Evolutionary conservation across 2,888 invertebrate genomes (phyloP).

Genomic region (Mimas tiliae): DNA sequence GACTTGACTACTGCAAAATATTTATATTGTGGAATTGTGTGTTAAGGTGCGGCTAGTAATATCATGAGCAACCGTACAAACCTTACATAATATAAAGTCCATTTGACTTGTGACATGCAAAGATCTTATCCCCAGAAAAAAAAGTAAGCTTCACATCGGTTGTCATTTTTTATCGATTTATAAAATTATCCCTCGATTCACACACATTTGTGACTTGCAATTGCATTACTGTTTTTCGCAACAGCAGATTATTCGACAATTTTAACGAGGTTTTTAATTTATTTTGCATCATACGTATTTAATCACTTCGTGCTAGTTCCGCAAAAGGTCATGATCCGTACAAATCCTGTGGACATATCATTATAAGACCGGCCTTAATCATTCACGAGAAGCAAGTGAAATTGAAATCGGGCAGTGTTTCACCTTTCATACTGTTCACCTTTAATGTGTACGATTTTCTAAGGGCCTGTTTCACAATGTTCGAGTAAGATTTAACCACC

Average conservation of each 20-base stretch:
- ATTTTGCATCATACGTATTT: slow-evolving; percentile 20
- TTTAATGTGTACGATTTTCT: background rate
- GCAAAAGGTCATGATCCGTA: slow-evolving; percentile 17
- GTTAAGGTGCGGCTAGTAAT: background rate
- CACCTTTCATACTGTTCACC: background rate
- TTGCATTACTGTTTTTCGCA: slow-evolving; percentile 7
- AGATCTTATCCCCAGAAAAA: slow-evolving; percentile 13
- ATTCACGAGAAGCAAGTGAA: background rate
- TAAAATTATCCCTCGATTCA: slow-evolving; percentile 2
- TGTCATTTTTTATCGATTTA: slow-evolving; percentile 17
- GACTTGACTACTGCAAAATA: background rate
- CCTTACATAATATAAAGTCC: slow-evolving; percentile 2
- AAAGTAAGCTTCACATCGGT: background rate
- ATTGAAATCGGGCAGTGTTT: background rate
- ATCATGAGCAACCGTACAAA: background rate
- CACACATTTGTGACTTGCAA: slow-evolving; percentile 13
- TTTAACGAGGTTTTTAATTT: slow-evolving; percentile 15
- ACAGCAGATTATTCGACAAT: slow-evolving; percentile 8
- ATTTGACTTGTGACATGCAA: slow-evolving; percentile 21
- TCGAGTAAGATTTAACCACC: no score
- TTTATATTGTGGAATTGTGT: background rate
- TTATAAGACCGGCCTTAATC: background rate
- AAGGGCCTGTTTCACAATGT: background rate
- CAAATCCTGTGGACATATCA: background rate
- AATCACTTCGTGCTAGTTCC: slow-evolving; percentile 23